A percentile compares a stretch with the other conserved stretches of the same genome.
Conservation (phyloP, 2,113 vertebrate species). For the Madoqua kirkii region DNA sequence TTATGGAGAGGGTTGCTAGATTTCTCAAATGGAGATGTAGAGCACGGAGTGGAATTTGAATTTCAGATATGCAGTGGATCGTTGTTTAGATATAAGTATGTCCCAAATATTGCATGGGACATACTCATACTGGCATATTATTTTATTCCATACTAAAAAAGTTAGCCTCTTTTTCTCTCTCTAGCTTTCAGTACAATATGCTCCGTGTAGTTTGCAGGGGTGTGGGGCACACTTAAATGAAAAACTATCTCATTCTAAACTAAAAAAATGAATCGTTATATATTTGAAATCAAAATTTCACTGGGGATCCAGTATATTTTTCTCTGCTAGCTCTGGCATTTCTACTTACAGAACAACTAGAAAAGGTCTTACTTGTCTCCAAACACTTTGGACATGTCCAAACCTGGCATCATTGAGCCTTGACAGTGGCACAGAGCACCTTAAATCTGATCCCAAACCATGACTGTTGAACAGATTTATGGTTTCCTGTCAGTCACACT, state of each 20-base stretch:
- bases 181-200: neutral
- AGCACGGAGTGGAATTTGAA: neutral
- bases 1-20: neutral
- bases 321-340: neutral
- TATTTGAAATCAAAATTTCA: neutral
- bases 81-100: neutral
- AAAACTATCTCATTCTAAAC: neutral
- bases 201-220: no score
- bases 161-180: neutral
- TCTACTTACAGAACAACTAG: slow-evolving; percentile 43
- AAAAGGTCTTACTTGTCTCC: neutral
- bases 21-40: neutral
- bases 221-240: neutral
- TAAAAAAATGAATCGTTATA: neutral
- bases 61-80: neutral
- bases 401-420: neutral
- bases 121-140: neutral
- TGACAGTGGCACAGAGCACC: neutral
- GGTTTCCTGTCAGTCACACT: slow-evolving; percentile 48
- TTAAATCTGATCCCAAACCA: neutral
- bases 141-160: neutral
- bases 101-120: neutral
- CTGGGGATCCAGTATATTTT: neutral
- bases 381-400: neutral
- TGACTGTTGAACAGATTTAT: neutral